Evolutionary conservation across 2,797 vertebrate genomes (phyloP).

Genomic region (Heliangelus exortis): DNA sequence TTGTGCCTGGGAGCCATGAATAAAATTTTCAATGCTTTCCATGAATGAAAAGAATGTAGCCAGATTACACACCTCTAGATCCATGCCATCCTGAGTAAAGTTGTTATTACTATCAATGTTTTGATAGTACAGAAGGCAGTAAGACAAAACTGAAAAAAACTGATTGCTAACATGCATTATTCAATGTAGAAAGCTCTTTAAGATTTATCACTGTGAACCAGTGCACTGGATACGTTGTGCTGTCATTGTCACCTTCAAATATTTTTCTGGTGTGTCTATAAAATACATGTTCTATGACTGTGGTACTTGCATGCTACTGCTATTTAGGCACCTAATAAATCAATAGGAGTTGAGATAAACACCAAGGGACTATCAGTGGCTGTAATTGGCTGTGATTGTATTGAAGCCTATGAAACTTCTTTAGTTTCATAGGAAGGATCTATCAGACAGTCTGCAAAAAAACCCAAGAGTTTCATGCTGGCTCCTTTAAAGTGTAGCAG

Average conservation of each 20-base stretch:
- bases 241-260: not conserved
- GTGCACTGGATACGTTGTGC: not conserved
- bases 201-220: not conserved
- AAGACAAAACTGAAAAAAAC: not conserved
- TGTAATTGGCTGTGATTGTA: not conserved
- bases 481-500: slow-evolving; percentile 18
- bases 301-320: slow-evolving; percentile 15
- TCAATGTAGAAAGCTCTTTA: not conserved
- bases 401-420: not conserved
- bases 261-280: not conserved
- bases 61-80: not conserved
- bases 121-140: not conserved
- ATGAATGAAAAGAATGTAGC: not conserved
- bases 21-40: not conserved
- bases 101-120: not conserved
- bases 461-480: not conserved
- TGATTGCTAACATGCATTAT: not conserved
- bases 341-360: slow-evolving; percentile 5
- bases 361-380: not conserved
- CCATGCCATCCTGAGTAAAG: not conserved
- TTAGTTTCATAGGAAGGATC: not conserved
- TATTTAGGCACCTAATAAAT: slow-evolving; percentile 48
- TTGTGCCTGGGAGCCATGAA: not conserved
- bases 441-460: slow-evolving; percentile 1
- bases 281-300: not conserved